A percentile compares a stretch with the other conserved stretches of the same genome.
phyloP scores from a whole-genome alignment of 2,113 vertebrate genomes.

The Phrynosoma platyrhinos region DNA sequence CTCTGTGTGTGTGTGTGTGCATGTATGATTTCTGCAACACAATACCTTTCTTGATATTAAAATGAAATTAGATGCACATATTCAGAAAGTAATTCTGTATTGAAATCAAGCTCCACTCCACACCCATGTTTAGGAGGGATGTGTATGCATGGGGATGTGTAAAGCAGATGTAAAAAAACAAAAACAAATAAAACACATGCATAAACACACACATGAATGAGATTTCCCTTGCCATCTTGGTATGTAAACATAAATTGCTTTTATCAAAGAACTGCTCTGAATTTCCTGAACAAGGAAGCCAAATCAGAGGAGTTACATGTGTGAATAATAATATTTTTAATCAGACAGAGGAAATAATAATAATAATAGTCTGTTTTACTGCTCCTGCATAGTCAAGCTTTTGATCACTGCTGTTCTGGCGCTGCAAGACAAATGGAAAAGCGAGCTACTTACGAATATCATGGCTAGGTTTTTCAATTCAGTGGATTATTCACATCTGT shows the following conservation, averaged over 20 bases:
- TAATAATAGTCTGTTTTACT: slow-evolving; percentile 58
- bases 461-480: slow-evolving; percentile 75
- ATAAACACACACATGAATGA: neutral
- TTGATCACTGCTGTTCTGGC: slow-evolving; percentile 55
- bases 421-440: slow-evolving; percentile 58
- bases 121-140: neutral
- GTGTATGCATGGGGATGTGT: too few species aligned
- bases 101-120: neutral
- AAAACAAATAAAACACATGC: neutral
- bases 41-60: neutral
- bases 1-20: neutral
- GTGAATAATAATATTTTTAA: slow-evolving; percentile 49
- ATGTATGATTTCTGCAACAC: neutral
- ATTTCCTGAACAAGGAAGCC: slow-evolving; percentile 34
- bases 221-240: neutral
- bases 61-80: neutral
- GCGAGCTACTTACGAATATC: slow-evolving; percentile 66
- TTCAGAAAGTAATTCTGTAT: neutral
- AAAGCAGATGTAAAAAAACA: neutral
- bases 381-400: slow-evolving; percentile 40
- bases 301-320: slow-evolving; percentile 19
- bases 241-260: neutral
- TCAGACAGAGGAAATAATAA: slow-evolving; percentile 2
- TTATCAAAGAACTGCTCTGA: slow-evolving; percentile 36
- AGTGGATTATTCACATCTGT: slow-evolving; percentile 82